A percentile compares a stretch with the other conserved stretches of the same genome.
Evolutionary conservation across 1,140 invertebrate species (phyloP).

Genomic region (Cotesia vestalis): DNA sequence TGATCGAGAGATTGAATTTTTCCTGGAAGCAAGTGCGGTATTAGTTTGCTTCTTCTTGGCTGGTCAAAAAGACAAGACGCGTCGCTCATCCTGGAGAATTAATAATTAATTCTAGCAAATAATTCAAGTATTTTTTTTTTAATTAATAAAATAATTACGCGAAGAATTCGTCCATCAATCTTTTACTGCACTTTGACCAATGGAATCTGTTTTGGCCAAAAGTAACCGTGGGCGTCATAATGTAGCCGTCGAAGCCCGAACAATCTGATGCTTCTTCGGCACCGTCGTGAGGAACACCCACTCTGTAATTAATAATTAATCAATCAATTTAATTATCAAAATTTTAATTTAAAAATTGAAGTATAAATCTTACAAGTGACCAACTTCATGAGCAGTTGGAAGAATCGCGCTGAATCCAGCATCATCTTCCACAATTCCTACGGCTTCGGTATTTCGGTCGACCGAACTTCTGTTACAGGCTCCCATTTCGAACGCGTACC

Average conservation of each 20-base stretch:
- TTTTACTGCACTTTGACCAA: conserved; percentile 50
- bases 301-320: conserved; percentile 40
- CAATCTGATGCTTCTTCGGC: conserved; percentile 35
- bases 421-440: conserved; percentile 56
- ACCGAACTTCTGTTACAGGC: conserved; percentile 46
- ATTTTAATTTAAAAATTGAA: conserved; percentile 5
- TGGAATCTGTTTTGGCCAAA: conserved; percentile 45
- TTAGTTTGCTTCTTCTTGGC: conserved; percentile 81
- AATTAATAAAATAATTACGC: conserved; percentile 37
- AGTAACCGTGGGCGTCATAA: conserved; percentile 45
- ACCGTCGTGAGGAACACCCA: conserved; percentile 51
- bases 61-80: conserved; percentile 88
- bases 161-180: conserved; percentile 44
- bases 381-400: conserved; percentile 56
- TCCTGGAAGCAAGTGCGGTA: conserved; percentile 84
- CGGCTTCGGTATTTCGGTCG: conserved; percentile 45
- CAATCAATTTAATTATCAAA: not conserved
- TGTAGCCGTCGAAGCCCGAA: conserved; percentile 39
- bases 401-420: conserved; percentile 56
- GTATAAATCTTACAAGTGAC: conserved; percentile 50
- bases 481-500: conserved; percentile 50
- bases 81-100: conserved; percentile 32
- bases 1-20: conserved; percentile 85
- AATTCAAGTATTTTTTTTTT: not conserved
- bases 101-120: not conserved